Conservation (phyloP, 2,888 invertebrate genomes). For the Cabera pusaria region DNA sequence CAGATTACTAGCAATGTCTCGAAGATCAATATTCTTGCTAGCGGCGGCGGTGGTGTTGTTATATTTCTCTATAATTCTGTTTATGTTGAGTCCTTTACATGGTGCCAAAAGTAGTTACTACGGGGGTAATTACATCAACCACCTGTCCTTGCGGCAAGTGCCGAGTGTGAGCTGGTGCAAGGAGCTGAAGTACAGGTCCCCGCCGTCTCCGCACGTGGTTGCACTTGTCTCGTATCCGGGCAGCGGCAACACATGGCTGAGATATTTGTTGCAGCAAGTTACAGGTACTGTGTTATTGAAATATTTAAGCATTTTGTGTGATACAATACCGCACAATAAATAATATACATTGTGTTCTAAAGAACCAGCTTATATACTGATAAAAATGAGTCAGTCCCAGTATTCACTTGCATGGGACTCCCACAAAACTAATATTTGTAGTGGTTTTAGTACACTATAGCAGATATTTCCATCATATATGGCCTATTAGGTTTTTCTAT, state of each 20-base stretch:
- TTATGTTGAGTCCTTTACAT: constrained; percentile 67
- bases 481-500: no score
- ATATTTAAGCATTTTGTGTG: no score
- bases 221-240: constrained; percentile 92
- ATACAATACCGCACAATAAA: no score
- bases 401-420: no score
- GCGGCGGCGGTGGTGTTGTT: constrained; percentile 59
- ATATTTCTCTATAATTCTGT: constrained; percentile 70
- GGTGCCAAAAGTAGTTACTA: constrained; percentile 49
- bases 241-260: constrained; percentile 93
- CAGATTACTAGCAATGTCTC: no score
- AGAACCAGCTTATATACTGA: no score
- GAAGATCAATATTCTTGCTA: constrained; percentile 62
- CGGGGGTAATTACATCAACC: constrained; percentile 52
- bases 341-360: no score
- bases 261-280: constrained; percentile 90
- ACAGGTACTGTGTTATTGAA: constrained; percentile 84
- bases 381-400: no score
- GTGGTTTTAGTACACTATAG: no score
- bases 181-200: constrained; percentile 69
- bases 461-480: no score
- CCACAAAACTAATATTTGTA: no score
- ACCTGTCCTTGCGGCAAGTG: constrained; percentile 54
- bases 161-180: constrained; percentile 78
- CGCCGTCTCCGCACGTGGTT: constrained; percentile 73